Evolutionary conservation across 1,140 invertebrate genomes (phyloP).

Genomic region (Macrocentrus cingulum): DNA sequence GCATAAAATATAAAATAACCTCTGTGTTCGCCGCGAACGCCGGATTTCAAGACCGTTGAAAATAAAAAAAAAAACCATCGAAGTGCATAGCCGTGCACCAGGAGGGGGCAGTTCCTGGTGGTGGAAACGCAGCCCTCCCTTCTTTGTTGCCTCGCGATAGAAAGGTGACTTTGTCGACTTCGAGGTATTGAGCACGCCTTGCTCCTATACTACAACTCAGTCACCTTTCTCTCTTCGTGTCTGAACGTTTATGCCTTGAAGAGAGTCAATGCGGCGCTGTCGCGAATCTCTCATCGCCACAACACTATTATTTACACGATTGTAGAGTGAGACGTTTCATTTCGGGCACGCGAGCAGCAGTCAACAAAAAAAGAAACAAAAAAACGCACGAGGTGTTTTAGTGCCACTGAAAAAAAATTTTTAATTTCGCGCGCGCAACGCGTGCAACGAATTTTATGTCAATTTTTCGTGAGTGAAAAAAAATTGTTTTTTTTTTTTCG

Average conservation of each 20-base stretch:
- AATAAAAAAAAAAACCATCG: too few relatives aligned
- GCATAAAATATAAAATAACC: too few relatives aligned
- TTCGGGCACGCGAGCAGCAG: neutral
- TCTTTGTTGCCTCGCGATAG: slow-evolving; percentile 40
- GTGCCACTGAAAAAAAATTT: too few relatives aligned
- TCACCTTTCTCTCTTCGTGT: slow-evolving; percentile 55
- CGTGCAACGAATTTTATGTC: too few relatives aligned
- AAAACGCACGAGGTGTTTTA: too few relatives aligned
- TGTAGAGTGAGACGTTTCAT: slow-evolving; percentile 16
- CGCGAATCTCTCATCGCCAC: slow-evolving; percentile 22
- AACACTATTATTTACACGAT: slow-evolving; percentile 9
- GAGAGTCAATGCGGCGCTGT: slow-evolving; percentile 30
- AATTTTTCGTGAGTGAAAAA: neutral
- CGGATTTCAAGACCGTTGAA: too few relatives aligned
- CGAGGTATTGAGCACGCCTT: slow-evolving; percentile 42
- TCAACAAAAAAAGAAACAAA: neutral
- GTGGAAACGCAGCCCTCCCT: slow-evolving; percentile 45
- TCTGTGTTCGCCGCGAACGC: too few relatives aligned
- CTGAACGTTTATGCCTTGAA: slow-evolving; percentile 33
- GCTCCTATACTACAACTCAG: slow-evolving; percentile 41
- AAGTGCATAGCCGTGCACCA: too few relatives aligned
- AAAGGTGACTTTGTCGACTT: slow-evolving; percentile 31
- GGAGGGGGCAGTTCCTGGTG: too few relatives aligned
- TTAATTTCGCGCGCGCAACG: neutral
- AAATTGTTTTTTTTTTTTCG: neutral